Evolutionary conservation across 2,888 invertebrate species (phyloP), one percentile per base, ranked within the genome.

Genomic region (Parnassius apollo): DNA sequence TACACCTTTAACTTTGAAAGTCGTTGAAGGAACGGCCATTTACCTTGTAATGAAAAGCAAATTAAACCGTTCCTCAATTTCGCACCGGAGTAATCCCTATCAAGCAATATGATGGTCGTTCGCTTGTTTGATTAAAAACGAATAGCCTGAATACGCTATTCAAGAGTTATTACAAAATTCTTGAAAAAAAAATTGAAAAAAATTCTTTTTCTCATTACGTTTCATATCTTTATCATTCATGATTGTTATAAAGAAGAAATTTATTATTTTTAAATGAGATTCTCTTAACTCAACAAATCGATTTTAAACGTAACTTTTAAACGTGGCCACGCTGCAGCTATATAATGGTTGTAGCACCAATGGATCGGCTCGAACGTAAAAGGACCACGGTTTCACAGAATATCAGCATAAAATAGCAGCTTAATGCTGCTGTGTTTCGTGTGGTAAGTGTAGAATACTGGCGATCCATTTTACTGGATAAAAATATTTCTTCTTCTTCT

Each of bases 111-210:
- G 54, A 61, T 49, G 59, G 63, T 48, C 51, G 59, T 61, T 65
- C 46, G 52, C 46, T 51, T 48, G 56, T 71, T 70, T 73, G 71
- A 75, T 75, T 73, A 75, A 75, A 76, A 73, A 70, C 67, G 70
- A 73, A 74, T 68, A 58, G 67, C 65, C 59, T 59, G 64, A 58
- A 64, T 62, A 64, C 62, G 61, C 61, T 57, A 60, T 66, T 65
- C 66, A 68, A 71, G 68, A 65, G 69, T 71, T 70, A 69, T 69
- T 68, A 68, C 63, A 63, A 54, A 62, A 63, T 65, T 60, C 62
- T 67, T 58, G 56, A 66, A 68, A 62, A 61, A 65, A 56, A 55
- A 59, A 54, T 58, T 59, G 63, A 56, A 62, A 64, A 66, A 64
- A 59, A 65, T 67, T 63, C 68, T 67, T 69, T 56, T 25, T 35